A percentile compares a stretch with the other conserved stretches of the same genome.
phyloP scores from a whole-genome alignment of 2,888 invertebrate species.

The Mythimna loreyi region DNA sequence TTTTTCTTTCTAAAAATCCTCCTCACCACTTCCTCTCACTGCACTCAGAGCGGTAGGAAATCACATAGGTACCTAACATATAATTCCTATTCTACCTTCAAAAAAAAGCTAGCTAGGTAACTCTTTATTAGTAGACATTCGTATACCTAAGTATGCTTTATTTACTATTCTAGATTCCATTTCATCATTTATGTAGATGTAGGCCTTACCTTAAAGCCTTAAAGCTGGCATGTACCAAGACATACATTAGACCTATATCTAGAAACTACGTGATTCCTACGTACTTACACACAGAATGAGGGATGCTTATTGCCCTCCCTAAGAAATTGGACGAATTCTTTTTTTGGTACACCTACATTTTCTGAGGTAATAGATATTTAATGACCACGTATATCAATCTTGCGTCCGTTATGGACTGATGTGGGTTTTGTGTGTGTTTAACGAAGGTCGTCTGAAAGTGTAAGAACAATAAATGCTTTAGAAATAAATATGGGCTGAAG shows the following conservation, averaged over 20 bases:
- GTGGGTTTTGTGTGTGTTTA: slow-evolving; percentile 4
- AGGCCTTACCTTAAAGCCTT: background rate
- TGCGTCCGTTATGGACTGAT: background rate
- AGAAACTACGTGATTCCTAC: slow-evolving; percentile 39
- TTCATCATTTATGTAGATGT: slow-evolving; percentile 4
- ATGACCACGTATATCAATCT: slow-evolving; percentile 18
- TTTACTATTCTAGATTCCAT: background rate
- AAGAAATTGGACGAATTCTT: slow-evolving; percentile 38
- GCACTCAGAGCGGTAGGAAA: too few relatives aligned
- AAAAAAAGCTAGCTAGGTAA: too few relatives aligned
- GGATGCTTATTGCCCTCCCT: slow-evolving; percentile 17
- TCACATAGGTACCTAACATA: too few relatives aligned
- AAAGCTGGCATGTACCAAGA: slow-evolving; percentile 1
- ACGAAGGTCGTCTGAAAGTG: background rate
- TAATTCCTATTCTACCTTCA: too few relatives aligned
- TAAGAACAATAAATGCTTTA: background rate
- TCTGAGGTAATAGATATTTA: slow-evolving; percentile 25
- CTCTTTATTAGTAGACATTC: too few relatives aligned
- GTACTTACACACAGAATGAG: slow-evolving; percentile 31
- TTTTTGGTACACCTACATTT: background rate
- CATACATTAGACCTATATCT: slow-evolving; percentile 11
- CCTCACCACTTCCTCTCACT: too few relatives aligned
- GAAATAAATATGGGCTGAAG: background rate
- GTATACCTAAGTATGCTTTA: background rate
- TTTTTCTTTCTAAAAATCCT: too few relatives aligned